These are phyloP conservation scores for Oceanites oceanicus DNA, from an alignment of 2,113 vertebrate species.

Conservation along the genomic window DNA sequence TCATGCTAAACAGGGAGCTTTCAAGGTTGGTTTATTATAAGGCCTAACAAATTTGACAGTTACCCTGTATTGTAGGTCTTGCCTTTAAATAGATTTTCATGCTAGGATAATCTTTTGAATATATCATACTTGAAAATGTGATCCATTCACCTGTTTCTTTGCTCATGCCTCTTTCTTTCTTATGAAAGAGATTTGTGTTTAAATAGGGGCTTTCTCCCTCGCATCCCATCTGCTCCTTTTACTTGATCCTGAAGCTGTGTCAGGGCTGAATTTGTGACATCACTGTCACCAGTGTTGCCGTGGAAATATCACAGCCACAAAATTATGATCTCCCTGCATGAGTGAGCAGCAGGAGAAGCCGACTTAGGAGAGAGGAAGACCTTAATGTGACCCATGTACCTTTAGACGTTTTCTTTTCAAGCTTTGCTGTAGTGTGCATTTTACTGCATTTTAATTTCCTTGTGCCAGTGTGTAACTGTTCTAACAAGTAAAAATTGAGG, in stretches of 20 bases:
- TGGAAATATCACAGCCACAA: slow-evolving; percentile 54
- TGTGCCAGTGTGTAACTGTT: not conserved
- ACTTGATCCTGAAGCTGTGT: slow-evolving; percentile 60
- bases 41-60: slow-evolving; percentile 60
- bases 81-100: slow-evolving; percentile 70
- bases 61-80: slow-evolving; percentile 58
- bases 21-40: slow-evolving; percentile 53
- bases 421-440: not conserved
- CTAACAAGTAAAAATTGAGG: not conserved
- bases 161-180: slow-evolving; percentile 59
- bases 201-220: slow-evolving; percentile 63
- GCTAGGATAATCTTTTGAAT: slow-evolving; percentile 70
- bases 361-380: slow-evolving; percentile 1
- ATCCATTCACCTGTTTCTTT: slow-evolving; percentile 64
- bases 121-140: slow-evolving; percentile 62
- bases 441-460: not conserved
- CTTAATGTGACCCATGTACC: not conserved
- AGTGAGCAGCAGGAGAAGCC: slow-evolving; percentile 41
- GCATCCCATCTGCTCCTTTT: slow-evolving; percentile 68
- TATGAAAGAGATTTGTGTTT: slow-evolving; percentile 71
- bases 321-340: slow-evolving; percentile 48
- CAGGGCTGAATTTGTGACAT: slow-evolving; percentile 59
- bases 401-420: slow-evolving; percentile 8
- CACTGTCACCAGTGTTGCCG: slow-evolving; percentile 59
- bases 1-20: slow-evolving; percentile 57